Conservation (phyloP, 1,140 invertebrate genomes). For the Drosophila kanapiae region DNA sequence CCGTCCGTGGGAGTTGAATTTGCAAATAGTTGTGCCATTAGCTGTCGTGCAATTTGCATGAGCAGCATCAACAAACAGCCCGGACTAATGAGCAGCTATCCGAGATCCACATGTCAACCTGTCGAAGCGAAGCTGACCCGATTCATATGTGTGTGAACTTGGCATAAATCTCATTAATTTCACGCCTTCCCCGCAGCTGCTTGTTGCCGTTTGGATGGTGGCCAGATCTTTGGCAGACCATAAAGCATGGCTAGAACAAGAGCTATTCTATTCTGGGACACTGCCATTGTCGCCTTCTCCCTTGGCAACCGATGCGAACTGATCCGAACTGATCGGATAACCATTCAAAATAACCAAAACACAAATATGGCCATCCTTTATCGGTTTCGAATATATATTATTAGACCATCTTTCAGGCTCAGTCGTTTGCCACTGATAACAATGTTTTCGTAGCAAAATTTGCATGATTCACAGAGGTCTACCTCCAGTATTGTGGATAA, state of each 20-base stretch:
- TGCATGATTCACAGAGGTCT: slow-evolving; percentile 9
- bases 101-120: slow-evolving; percentile 51
- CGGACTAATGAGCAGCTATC: slow-evolving; percentile 56
- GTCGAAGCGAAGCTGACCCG: slow-evolving; percentile 49
- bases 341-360: slow-evolving; percentile 23
- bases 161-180: slow-evolving; percentile 65
- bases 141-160: slow-evolving; percentile 54
- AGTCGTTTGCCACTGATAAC: slow-evolving; percentile 7
- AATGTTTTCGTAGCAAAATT: background rate
- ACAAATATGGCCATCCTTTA: slow-evolving; percentile 28
- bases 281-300: background rate
- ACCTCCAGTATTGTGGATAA: slow-evolving; percentile 8
- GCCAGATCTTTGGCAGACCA: slow-evolving; percentile 40
- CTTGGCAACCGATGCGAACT: slow-evolving; percentile 21
- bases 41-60: slow-evolving; percentile 48
- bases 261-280: slow-evolving; percentile 22
- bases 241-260: slow-evolving; percentile 30
- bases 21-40: slow-evolving; percentile 41
- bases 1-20: slow-evolving; percentile 13
- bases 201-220: slow-evolving; percentile 40
- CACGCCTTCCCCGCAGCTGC: slow-evolving; percentile 27
- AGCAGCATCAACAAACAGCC: background rate
- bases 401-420: background rate
- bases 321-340: slow-evolving; percentile 10
- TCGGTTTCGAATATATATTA: slow-evolving; percentile 20